Evolutionary conservation across 2,113 vertebrate genomes (phyloP), one percentile per base, ranked within the genome.

Genomic region (Mus spicilegus): DNA sequence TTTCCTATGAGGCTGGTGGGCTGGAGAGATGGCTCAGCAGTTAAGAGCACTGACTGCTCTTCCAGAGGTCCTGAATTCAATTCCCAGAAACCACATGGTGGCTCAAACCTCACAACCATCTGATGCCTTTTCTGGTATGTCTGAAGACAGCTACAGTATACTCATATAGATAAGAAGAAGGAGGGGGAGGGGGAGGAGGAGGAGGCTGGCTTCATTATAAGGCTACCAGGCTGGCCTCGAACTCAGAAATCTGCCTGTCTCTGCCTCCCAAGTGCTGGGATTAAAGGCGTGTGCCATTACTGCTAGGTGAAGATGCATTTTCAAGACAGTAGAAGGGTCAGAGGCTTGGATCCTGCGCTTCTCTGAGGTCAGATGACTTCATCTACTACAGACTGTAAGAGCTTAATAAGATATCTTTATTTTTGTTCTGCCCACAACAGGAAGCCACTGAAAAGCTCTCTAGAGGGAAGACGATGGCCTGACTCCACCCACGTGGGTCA

Each of bases 381-480:
- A 49, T 33, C 3, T 9, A 22, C 3, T 30, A 17, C 82, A 65
- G 56, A 28, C 28, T 51, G 39, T 51, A 14, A 61, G 76, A 73
- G 54, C 49, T 20, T 1, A 36, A 14, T 46, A 61, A 92, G 24
- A 19, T 61, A 26, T 77, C 82, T 95, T 49, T 36, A 73, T 6
- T 58, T 91, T 73, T 86, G 46, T 73, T 93, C 39, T 87, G 12
- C 77, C 82, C 78, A 91, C 76, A 94, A 73, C 36, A 69, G 87
- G 87, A 96, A 96, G 30, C 33, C 84, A 70, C 73, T 9, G 46
- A 54, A 89, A 42, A 69, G 30, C 81, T 94, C 78, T 61, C 65
- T 12, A 39, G 36, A 12, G 14, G 46, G 30, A 54, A 24, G 39
- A 14, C 75, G n/a, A 82, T 16, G 33, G 76, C 36, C 63, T 85